These are phyloP conservation scores for Pseudocheirus occidentalis DNA, from an alignment of 2,797 vertebrate genomes.

Conservation along the genomic window DNA sequence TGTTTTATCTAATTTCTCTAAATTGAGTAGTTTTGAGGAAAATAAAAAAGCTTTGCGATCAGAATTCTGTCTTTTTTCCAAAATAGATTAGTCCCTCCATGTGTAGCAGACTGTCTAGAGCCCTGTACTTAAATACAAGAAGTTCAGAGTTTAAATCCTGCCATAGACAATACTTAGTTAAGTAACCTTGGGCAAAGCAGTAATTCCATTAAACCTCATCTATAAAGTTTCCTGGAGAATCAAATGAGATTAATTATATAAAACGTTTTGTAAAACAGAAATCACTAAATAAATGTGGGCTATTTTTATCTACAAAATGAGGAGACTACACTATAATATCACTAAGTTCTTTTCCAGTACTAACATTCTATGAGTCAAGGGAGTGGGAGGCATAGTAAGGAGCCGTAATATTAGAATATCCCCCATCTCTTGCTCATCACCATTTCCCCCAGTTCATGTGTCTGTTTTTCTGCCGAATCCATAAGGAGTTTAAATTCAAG, in stretches of 20 bases:
- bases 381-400: background rate
- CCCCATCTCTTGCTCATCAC: background rate
- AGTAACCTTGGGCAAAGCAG: background rate
- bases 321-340: background rate
- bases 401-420: background rate
- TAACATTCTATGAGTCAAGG: background rate
- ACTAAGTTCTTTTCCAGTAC: background rate
- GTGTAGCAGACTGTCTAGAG: background rate
- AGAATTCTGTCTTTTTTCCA: constrained; percentile 26
- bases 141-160: background rate
- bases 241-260: constrained; percentile 8
- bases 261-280: background rate
- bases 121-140: background rate
- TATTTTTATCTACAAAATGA: constrained; percentile 16
- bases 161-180: background rate
- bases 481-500: background rate
- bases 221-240: constrained; percentile 38
- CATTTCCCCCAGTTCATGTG: background rate
- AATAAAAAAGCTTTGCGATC: constrained; percentile 28
- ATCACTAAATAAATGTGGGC: background rate
- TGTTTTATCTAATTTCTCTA: constrained; percentile 51
- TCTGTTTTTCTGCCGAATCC: background rate
- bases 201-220: background rate
- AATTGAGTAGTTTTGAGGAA: constrained; percentile 49
- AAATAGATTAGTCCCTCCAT: background rate